Percentiles rank a stretch among this genome's conserved stretches.
Conservation (phyloP, 2,888 invertebrate species). For the Melinaea menophilus region DNA sequence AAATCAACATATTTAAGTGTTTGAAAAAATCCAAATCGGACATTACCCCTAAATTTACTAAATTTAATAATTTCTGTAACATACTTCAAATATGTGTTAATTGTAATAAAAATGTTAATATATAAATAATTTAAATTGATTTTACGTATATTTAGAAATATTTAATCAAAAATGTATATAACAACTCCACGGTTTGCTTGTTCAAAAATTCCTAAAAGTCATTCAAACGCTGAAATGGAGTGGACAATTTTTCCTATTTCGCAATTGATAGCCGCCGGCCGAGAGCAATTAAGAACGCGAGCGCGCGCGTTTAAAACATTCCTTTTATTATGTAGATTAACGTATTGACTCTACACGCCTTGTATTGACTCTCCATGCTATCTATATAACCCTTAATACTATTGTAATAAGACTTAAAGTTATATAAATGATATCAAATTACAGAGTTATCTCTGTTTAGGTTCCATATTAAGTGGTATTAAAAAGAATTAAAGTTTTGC, state of each 20-base stretch:
- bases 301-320: conserved; percentile 67
- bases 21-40: too few species aligned
- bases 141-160: neutral
- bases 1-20: neutral
- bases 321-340: conserved; percentile 74
- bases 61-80: too few species aligned
- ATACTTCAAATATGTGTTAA: neutral
- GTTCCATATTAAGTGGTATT: neutral
- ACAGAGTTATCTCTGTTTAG: too few species aligned
- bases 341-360: conserved; percentile 61
- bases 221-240: conserved; percentile 58
- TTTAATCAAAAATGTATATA: conserved; percentile 1
- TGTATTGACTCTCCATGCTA: conserved; percentile 31
- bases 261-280: conserved; percentile 71
- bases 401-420: conserved; percentile 6
- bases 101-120: neutral
- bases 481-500: too few species aligned
- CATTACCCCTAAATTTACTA: too few species aligned
- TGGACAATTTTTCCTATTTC: conserved; percentile 70
- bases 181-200: conserved; percentile 40
- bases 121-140: neutral
- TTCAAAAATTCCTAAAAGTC: conserved; percentile 55
- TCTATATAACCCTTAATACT: neutral
- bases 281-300: conserved; percentile 67
- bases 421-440: conserved; percentile 3